Base-by-base conservation (phyloP, 2,113 vertebrate genomes). In the Phyllostomus discolor region DNA sequence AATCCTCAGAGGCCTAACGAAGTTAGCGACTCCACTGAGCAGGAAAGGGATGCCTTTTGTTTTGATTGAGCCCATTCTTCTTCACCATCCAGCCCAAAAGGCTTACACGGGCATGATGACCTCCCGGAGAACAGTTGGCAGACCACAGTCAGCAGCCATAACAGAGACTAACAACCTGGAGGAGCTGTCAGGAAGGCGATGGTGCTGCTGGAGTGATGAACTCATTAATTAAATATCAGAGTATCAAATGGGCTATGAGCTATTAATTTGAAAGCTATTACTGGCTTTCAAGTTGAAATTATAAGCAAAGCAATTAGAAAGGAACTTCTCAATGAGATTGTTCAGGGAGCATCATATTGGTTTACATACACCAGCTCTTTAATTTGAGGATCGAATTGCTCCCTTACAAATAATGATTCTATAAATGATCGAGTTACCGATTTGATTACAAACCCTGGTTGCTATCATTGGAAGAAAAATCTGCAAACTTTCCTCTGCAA, bases 151-250 rank as follows among this genome's bases (percentile, higher is more conserved):
- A 97, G 94, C 95, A 97, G 94, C 95, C 67, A 54, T 92, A 90
- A 90, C 52, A 64, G 95, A 95, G 90, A 70, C 96, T n/a, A 94
- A 76, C 88, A 97, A 97, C 89, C 96, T 93, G 76, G 79, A 96
- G 91, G 83, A 87, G 41, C 96, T 95, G 87, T 97, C 97, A 95
- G 93, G 78, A 73, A 95, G 41, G 76, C 86, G 84, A 78, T 78
- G 89, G 89, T 84, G 69, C 89, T 24, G 31, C 83, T 90, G 90
- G 70, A 96, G 95, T 97, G 97, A 97, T 88, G 96, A 95, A 97
- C 96, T 97, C 97, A 97, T 97, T 98, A 97, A 98, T 98, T 98
- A 98, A 97, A 96, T 97, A 97, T 97, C 96, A 97, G 86, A 95
- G 96, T 97, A 97, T 97, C 91, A 96, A 97, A 97, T 97, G 94